Percentiles rank a stretch among this genome's conserved stretches.
Conservation (phyloP, 2,113 vertebrate genomes). For the Chauna torquata region DNA sequence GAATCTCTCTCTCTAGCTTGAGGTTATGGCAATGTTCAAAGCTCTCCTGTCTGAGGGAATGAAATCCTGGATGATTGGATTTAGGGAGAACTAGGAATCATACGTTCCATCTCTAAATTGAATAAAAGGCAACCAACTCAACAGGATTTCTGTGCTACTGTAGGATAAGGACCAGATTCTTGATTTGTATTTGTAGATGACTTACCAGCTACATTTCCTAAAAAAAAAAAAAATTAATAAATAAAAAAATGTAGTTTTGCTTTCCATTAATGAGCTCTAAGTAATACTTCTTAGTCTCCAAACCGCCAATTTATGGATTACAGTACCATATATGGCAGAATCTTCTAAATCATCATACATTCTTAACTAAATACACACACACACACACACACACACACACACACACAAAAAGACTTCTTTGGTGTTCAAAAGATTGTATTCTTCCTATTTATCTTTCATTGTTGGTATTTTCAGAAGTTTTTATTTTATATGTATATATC, state of each 20-base stretch:
- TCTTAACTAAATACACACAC: not conserved
- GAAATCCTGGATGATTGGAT: not conserved
- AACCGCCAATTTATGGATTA: not conserved
- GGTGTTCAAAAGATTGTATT: not conserved
- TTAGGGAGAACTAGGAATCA: not conserved
- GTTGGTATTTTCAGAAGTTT: not conserved
- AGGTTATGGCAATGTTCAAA: not conserved
- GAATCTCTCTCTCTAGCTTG: not conserved
- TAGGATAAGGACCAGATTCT: not conserved
- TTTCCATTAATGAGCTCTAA: not conserved
- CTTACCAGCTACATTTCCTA: not conserved
- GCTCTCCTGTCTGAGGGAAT: not conserved
- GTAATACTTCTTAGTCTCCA: not conserved
- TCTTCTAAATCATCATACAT: not conserved
- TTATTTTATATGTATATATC: too few relatives aligned
- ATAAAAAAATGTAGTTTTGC: accelerated
- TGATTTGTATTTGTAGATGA: not conserved
- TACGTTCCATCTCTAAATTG: not conserved
- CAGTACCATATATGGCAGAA: not conserved
- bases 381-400: too few relatives aligned
- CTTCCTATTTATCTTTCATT: not conserved
- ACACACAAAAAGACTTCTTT: too few relatives aligned
- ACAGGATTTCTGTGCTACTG: not conserved
- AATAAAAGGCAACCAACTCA: not conserved
- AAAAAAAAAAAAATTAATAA: not conserved